Conservation (phyloP, 1,140 invertebrate genomes). For the Nephotettix cincticeps region DNA sequence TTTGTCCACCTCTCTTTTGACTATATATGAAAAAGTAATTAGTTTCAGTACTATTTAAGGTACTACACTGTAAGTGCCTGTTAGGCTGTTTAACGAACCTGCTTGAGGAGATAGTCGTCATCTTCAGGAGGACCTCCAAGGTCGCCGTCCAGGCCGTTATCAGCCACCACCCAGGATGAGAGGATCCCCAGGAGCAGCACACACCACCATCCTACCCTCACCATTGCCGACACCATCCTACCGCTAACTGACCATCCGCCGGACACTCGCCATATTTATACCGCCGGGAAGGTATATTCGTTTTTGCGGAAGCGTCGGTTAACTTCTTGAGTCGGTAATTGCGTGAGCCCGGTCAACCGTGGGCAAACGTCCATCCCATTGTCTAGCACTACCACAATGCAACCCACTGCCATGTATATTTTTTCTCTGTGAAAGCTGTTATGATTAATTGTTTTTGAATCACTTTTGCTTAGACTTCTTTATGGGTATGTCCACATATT, state of each 20-base stretch:
- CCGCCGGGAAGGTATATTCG: constrained; percentile 13
- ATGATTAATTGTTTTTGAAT: no score
- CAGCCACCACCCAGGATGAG: background rate
- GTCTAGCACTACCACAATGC: no score
- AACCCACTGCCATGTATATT: no score
- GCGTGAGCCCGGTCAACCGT: background rate
- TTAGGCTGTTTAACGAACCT: background rate
- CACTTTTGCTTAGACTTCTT: no score
- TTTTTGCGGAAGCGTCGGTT: constrained; percentile 17
- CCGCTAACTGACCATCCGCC: background rate
- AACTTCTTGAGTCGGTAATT: constrained; percentile 10
- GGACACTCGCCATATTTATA: background rate
- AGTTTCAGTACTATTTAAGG: no score
- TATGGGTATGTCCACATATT: no score
- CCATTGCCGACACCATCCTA: background rate
- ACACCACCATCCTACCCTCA: background rate
- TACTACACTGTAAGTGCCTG: no score
- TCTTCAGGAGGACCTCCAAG: background rate
- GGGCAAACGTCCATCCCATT: background rate
- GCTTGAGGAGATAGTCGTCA: background rate
- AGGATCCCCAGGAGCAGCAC: background rate
- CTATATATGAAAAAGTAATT: no score
- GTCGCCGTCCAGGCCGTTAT: background rate
- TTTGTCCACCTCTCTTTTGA: no score
- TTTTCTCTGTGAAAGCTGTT: no score